Base-by-base conservation (phyloP, 2,113 vertebrate genomes). In the Pholis gunnellus region DNA sequence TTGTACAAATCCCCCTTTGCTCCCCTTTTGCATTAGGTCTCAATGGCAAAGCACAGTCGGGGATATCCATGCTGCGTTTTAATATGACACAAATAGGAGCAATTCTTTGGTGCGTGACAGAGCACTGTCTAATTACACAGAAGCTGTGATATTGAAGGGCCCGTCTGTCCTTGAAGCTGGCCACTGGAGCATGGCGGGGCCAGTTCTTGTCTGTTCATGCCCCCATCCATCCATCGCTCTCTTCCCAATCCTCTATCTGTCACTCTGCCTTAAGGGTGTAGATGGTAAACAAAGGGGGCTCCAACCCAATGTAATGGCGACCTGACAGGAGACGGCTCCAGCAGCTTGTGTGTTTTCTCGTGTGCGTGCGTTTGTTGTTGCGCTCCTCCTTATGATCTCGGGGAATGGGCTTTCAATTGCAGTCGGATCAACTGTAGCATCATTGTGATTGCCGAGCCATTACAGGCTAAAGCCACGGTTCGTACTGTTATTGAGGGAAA, bases 61-160 rank as follows among this genome's bases (percentile, higher is more conserved):
- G 79, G 81, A 83, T 72, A 73, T 73, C 70, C 85, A 83, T 76
- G 86, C 84, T 75, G 84, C n/a, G n/a, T 88, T 88, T 86, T 85
- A 75, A 87, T 83, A 84, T 68, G 85, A 84, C 85, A 85, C 80
- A 90, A 91, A 91, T 83, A 91, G 79, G 70, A 80, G 86, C 64
- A 61, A 70, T 74, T 89, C 81, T 87, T 85, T 59, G 48, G 81
- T 83, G 86, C 83, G n/a, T 89, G 88, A 91, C 86, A 38, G 87
- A 87, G 78, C 70, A 20, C 81, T 83, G 91, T 91, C 87, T 93
- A 94, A 94, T 94, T 91, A 93, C 90, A 87, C 75, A 17, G 84
- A 74, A 67, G 63, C 86, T 76, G 68, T 84, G 86, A 86, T 92
- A 93, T 91, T 87, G 86, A 79, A 89, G 86, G 82, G 46, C 60